Evolutionary conservation across 2,113 vertebrate genomes (phyloP).

Genomic region (Colossoma macropomum): DNA sequence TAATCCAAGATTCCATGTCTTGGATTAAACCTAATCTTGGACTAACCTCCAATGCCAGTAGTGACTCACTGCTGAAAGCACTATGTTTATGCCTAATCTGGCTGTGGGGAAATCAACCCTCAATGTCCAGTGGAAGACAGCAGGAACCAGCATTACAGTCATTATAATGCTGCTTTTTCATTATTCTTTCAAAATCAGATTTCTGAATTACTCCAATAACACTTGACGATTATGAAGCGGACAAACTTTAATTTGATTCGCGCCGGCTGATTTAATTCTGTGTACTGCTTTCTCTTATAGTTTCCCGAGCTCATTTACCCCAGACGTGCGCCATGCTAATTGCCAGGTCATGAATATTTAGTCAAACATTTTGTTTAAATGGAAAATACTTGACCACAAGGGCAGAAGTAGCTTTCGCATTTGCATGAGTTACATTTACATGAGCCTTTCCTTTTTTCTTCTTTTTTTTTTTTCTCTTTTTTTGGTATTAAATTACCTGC

Average conservation of each 20-base stretch:
- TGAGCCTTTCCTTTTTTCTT: background rate
- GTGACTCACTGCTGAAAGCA: background rate
- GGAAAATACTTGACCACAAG: conserved; percentile 29
- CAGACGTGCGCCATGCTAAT: conserved; percentile 28
- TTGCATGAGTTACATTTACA: conserved; percentile 9
- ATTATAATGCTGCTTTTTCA: background rate
- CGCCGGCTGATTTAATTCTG: conserved; percentile 12
- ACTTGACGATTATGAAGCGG: conserved; percentile 12
- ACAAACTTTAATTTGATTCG: conserved; percentile 18
- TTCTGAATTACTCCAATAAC: background rate
- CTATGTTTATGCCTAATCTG: background rate
- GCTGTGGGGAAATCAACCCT: background rate
- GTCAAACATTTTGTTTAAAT: conserved; percentile 50
- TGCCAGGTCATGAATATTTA: conserved; percentile 36
- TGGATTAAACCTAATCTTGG: no score
- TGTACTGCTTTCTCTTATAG: background rate
- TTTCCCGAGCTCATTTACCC: conserved; percentile 23
- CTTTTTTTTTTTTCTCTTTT: background rate
- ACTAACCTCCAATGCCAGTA: no score
- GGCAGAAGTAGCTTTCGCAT: conserved; percentile 3
- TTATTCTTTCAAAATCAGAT: background rate
- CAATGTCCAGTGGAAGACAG: background rate
- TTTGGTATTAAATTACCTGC: background rate
- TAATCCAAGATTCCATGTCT: no score
- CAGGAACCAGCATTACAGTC: background rate